Conservation (phyloP, 2,113 vertebrate genomes). For the Camelus dromedarius region DNA sequence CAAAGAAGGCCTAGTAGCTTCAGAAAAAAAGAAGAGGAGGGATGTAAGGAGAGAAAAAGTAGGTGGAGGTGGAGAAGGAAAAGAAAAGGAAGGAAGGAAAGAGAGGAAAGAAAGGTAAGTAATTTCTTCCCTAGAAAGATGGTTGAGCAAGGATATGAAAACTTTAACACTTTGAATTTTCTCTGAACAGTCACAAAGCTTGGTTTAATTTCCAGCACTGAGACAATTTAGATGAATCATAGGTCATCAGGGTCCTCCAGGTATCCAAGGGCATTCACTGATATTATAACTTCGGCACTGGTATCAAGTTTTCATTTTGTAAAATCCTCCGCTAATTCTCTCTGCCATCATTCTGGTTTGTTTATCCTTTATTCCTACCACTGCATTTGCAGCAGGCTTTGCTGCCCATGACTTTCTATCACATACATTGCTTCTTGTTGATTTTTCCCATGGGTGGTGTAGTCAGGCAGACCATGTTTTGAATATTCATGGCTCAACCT, state of each 20-base stretch:
- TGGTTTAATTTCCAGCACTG: background rate
- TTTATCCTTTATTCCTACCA: background rate
- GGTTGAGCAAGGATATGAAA: background rate
- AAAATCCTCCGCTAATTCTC: background rate
- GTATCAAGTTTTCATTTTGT: background rate
- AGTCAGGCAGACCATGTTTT: slow-evolving; percentile 58
- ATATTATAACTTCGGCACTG: background rate
- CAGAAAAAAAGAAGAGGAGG: background rate
- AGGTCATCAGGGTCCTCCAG: background rate
- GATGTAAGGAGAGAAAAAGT: background rate
- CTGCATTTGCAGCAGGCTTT: slow-evolving; percentile 39
- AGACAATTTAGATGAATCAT: background rate
- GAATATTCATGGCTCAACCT: slow-evolving; percentile 75
- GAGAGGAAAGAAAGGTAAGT: background rate
- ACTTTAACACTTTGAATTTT: background rate
- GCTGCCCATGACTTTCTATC: slow-evolving; percentile 52
- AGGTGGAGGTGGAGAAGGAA: background rate
- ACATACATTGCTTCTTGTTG: background rate
- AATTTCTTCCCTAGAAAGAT: background rate
- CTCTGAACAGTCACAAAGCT: background rate
- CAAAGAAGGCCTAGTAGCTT: background rate
- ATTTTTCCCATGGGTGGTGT: slow-evolving; percentile 73
- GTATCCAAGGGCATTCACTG: background rate
- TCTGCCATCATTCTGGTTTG: background rate
- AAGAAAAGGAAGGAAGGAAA: background rate